Percentiles rank a stretch among this genome's conserved stretches.
Evolutionary conservation across 2,113 vertebrate species (phyloP).

Genomic region (Amazona guildingii): DNA sequence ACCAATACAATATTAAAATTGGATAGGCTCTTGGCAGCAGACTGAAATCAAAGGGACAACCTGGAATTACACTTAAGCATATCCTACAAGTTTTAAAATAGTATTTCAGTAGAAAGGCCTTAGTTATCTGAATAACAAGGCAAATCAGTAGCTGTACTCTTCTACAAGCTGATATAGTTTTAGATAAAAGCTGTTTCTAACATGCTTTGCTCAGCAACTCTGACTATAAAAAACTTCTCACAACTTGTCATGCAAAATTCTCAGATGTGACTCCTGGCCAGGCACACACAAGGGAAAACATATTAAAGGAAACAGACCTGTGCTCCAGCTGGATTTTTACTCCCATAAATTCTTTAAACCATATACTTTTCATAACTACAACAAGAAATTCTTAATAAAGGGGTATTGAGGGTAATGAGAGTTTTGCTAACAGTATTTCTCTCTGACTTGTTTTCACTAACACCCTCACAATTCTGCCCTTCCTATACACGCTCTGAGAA

Average conservation of each 20-base stretch:
- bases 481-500: background rate
- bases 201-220: background rate
- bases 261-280: background rate
- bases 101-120: background rate
- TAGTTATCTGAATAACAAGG: background rate
- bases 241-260: background rate
- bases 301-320: background rate
- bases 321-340: background rate
- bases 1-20: background rate
- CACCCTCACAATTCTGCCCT: background rate
- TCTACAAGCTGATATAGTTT: background rate
- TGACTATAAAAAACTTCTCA: background rate
- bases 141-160: background rate
- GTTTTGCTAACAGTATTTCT: background rate
- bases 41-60: background rate
- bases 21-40: background rate
- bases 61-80: background rate
- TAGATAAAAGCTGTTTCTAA: background rate
- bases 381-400: background rate
- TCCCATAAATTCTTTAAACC: background rate
- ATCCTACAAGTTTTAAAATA: background rate
- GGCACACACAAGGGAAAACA: background rate
- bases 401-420: too few species aligned
- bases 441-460: background rate
- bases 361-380: accelerated